These are phyloP conservation scores for Ornithorhynchus anatinus DNA, from an alignment of 2,113 vertebrate species.

Conservation along the genomic window DNA sequence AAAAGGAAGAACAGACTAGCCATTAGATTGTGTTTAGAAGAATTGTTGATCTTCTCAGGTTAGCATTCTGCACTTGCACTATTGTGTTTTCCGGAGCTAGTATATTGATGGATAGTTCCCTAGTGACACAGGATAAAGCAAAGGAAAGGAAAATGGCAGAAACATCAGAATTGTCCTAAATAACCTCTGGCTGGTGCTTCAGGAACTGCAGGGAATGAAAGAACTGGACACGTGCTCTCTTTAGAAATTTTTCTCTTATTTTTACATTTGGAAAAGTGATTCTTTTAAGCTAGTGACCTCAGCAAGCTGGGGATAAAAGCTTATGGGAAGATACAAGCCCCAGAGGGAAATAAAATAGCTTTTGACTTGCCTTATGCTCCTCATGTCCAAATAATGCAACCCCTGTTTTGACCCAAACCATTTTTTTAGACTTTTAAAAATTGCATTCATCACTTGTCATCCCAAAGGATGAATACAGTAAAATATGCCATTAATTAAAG, in stretches of 20 bases:
- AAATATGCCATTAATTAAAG: conserved; percentile 13
- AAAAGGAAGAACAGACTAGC: background rate
- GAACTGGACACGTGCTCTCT: background rate
- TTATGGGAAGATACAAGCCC: background rate
- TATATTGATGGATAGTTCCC: background rate
- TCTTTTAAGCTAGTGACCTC: background rate
- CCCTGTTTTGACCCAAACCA: background rate
- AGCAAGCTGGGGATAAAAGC: background rate
- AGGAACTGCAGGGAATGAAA: background rate
- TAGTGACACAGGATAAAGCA: background rate
- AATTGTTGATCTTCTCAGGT: background rate
- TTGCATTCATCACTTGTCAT: conserved; percentile 1
- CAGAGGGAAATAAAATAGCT: conserved; percentile 10
- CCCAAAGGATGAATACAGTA: background rate
- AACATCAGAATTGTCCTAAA: background rate
- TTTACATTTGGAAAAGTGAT: background rate
- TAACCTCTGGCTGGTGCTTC: background rate
- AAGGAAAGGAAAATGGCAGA: background rate
- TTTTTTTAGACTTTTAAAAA: conserved; percentile 22
- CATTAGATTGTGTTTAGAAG: too few relatives aligned
- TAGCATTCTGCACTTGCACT: too few relatives aligned
- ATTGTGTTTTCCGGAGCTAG: background rate
- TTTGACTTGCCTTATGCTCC: conserved; percentile 3
- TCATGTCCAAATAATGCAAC: background rate
- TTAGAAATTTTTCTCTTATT: background rate